A percentile compares a stretch with the other conserved stretches of the same genome.
Conservation (phyloP, 2,113 vertebrate genomes). For the Mesocricetus auratus region DNA sequence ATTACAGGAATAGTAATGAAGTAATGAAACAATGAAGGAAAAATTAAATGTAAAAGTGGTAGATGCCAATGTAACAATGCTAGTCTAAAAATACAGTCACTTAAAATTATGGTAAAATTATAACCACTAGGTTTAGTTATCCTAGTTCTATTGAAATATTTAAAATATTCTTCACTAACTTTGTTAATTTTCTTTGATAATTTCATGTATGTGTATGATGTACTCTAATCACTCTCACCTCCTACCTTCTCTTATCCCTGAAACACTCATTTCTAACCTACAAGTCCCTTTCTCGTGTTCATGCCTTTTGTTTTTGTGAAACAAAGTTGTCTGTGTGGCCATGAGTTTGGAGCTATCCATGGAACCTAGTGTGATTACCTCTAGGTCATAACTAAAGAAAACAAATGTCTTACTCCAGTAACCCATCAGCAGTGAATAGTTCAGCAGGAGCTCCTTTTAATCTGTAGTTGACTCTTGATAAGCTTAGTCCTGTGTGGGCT, state of each 20-base stretch:
- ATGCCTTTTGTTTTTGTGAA: background rate
- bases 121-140: background rate
- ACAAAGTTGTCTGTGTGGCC: too few species aligned
- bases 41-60: background rate
- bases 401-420: background rate
- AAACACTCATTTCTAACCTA: background rate
- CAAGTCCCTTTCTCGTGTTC: background rate
- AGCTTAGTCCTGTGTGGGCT: background rate
- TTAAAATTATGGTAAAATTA: slow-evolving; percentile 3
- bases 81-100: background rate
- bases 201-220: background rate
- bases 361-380: background rate
- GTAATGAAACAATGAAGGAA: background rate
- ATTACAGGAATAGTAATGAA: background rate
- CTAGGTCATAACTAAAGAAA: background rate
- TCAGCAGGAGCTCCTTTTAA: background rate
- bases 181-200: background rate
- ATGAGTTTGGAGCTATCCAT: background rate
- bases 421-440: background rate
- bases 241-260: too few species aligned
- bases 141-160: slow-evolving; percentile 36
- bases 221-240: background rate
- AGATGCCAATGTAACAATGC: background rate
- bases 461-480: background rate
- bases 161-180: background rate